These are phyloP conservation scores for Podarcis cretensis DNA, from an alignment of 2,113 vertebrate species.

Conservation along the genomic window DNA sequence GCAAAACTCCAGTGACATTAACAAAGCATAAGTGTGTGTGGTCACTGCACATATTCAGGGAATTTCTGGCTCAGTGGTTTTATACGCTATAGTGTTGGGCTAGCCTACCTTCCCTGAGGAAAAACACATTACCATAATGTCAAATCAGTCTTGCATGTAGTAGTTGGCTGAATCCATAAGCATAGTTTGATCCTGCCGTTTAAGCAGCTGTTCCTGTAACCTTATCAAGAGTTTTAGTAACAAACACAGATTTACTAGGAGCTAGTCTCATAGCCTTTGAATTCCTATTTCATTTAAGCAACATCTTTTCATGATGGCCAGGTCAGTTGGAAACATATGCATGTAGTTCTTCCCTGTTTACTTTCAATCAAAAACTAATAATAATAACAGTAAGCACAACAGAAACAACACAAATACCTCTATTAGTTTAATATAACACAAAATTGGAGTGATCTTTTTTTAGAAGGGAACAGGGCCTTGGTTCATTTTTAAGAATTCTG, in stretches of 20 bases:
- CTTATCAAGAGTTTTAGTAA: not conserved
- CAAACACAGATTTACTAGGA: not conserved
- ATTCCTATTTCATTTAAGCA: not conserved
- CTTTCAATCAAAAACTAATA: too few relatives aligned
- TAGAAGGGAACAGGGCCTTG: not conserved
- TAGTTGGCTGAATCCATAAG: slow-evolving; percentile 27
- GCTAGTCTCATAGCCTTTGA: not conserved
- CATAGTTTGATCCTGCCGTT: slow-evolving; percentile 30
- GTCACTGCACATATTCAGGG: slow-evolving; percentile 46
- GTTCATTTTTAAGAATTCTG: not conserved
- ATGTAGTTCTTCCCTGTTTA: not conserved
- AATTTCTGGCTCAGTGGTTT: slow-evolving; percentile 46
- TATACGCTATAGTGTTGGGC: slow-evolving; percentile 23
- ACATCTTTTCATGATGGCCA: not conserved
- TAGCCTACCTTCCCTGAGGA: slow-evolving; percentile 57
- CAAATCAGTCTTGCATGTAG: slow-evolving; percentile 12
- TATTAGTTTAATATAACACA: not conserved
- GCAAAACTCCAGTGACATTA: slow-evolving; percentile 14
- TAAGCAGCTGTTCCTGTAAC: slow-evolving; percentile 64
- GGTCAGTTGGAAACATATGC: not conserved
- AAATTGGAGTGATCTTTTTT: not conserved
- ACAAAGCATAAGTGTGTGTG: slow-evolving; percentile 41
- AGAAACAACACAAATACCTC: not conserved
- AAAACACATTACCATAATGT: slow-evolving; percentile 36
- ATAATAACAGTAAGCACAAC: not conserved